Evolutionary conservation across 2,888 invertebrate genomes (phyloP), one percentile per base, ranked within the genome.

Genomic region (Piscicola geometra): DNA sequence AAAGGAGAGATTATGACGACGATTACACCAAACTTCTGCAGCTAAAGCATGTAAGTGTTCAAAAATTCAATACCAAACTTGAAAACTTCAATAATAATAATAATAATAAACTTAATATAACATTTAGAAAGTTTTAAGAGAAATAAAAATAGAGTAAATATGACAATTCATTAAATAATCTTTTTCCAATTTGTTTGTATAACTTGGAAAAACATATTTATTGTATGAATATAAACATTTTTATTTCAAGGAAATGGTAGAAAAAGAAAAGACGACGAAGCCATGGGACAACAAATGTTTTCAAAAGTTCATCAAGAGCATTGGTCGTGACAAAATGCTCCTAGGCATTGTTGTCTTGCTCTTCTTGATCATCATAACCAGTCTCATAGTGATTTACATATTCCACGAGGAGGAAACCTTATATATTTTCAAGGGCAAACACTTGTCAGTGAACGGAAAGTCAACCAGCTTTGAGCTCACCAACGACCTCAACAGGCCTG

Each of bases 401-500:
- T 77, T 77, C 47, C 71, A 77, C 69, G 70, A 77, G 21, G 60
- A 69, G 15, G 60, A 76, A 47, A 41, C 50, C n/a, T 66, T 67
- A 18, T 66, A 73, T 33, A 32, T 76, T 36, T 71, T 50, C 64
- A 71, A 32, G 30, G 76, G 76, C n/a, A 41, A 33, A n/a, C 33
- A 60, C 32, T 21, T 77, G 0, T 28, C 69, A 9, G 71, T 73
- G 35, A 72, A 76, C 33, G 76, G 68, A 28, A 71, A 76, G 35
- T 56, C 56, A 0, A 52, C 64, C 2, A 32, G 71, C n/a, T 32
- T 77, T 3, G 64, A 35, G 21, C 21, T 77, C n/a, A 60, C 18
- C 15, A 73, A 77, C 30, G n/a, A 72, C 32, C 41, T 67, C 41
- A 30, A 50, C 9, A 30, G 56, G 9, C 12, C 35, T 1, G 77